Evolutionary conservation across 2,888 invertebrate species (phyloP).

Genomic region (Panzeria rudis): DNA sequence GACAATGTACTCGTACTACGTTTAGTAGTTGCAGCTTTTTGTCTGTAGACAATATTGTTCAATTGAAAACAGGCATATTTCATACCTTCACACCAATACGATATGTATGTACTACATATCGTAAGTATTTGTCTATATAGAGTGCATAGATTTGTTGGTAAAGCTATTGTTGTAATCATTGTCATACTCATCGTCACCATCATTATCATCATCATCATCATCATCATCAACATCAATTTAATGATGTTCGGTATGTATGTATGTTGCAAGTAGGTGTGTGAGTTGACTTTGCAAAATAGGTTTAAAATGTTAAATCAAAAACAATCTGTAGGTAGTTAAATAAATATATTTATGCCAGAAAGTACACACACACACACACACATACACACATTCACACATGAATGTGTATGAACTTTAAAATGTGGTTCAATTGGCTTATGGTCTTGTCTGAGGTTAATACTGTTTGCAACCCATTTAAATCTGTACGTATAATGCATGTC

Average conservation of each 20-base stretch:
- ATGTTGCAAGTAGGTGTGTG: constrained; percentile 43
- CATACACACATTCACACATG: background rate
- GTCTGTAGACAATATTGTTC: constrained; percentile 53
- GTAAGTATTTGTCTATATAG: background rate
- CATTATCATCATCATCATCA: background rate
- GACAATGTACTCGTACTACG: constrained; percentile 51
- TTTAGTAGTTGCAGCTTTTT: constrained; percentile 32
- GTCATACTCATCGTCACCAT: constrained; percentile 10
- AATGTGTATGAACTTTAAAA: constrained; percentile 60
- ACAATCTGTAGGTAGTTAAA: constrained; percentile 55
- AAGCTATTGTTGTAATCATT: constrained; percentile 49
- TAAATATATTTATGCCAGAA: constrained; percentile 30
- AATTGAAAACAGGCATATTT: constrained; percentile 40
- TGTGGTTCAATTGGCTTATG: constrained; percentile 71
- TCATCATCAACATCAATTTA: constrained; percentile 8
- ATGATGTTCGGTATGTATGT: constrained; percentile 20
- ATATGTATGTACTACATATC: background rate
- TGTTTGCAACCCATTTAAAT: constrained; percentile 67
- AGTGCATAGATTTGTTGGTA: constrained; percentile 27
- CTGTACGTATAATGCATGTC: background rate
- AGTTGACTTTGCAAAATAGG: constrained; percentile 60
- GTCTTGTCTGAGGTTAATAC: constrained; percentile 71
- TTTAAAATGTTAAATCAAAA: constrained; percentile 67
- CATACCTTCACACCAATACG: constrained; percentile 13
- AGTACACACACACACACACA: constrained; percentile 1